A percentile compares a stretch with the other conserved stretches of the same genome.
Conservation (phyloP, 2,113 vertebrate genomes). For the Syrrhaptes paradoxus region DNA sequence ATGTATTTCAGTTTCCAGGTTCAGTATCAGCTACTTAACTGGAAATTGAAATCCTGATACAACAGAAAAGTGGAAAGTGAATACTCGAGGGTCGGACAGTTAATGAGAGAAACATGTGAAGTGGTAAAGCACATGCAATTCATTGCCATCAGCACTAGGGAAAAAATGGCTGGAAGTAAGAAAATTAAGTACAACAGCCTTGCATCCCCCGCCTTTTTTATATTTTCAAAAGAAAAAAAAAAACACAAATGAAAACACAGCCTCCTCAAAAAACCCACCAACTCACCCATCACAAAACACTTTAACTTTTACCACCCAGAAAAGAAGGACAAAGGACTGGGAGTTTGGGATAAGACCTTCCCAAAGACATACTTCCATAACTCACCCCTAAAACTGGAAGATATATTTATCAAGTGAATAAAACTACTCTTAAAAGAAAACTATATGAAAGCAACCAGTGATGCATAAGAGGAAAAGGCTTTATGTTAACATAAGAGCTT, state of each 20-base stretch:
- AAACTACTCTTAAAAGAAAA: neutral
- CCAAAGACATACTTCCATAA: neutral
- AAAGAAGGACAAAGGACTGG: neutral
- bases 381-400: neutral
- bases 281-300: neutral
- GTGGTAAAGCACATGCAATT: neutral
- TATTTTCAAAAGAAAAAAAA: neutral
- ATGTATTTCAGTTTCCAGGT: neutral
- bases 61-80: neutral
- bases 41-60: constrained; percentile 40
- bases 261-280: neutral
- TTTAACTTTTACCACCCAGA: neutral
- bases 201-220: neutral
- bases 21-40: neutral
- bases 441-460: neutral
- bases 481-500: neutral
- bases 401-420: neutral
- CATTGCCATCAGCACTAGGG: neutral
- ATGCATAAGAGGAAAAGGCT: neutral
- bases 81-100: neutral
- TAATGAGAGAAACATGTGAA: neutral
- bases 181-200: neutral
- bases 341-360: neutral
- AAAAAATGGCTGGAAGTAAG: neutral
- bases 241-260: neutral